Conservation (phyloP, 2,113 vertebrate genomes). For the Dasyprocta punctata region DNA sequence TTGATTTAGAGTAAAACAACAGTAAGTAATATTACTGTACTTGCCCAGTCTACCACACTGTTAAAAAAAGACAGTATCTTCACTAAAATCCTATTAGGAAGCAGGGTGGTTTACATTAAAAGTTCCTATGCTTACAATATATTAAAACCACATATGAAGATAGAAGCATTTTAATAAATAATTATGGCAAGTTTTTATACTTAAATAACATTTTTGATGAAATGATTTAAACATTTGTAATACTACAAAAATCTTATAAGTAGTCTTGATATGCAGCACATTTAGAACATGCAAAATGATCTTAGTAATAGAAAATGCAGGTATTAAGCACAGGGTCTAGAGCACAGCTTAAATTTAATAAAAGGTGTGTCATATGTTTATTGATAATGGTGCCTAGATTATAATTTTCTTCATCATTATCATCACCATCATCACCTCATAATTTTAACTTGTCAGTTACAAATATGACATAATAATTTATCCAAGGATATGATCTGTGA, state of each 20-base stretch:
- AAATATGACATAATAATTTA: background rate
- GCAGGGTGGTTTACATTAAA: background rate
- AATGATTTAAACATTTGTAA: background rate
- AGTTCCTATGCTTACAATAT: background rate
- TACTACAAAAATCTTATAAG: background rate
- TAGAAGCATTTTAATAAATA: background rate
- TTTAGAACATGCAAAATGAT: background rate
- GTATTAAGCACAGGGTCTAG: background rate
- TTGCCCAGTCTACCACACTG: background rate
- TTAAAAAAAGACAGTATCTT: background rate
- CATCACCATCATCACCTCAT: background rate
- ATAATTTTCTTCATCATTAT: background rate
- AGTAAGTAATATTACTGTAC: background rate
- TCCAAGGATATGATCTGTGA: background rate
- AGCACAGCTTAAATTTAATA: background rate
- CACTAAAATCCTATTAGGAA: background rate
- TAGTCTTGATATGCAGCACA: background rate
- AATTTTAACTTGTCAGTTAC: background rate
- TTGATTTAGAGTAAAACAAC: background rate
- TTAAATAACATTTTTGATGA: background rate
- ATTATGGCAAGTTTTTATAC: background rate
- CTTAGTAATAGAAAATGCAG: background rate
- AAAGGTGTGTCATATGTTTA: background rate
- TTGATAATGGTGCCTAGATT: background rate
- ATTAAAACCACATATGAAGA: background rate